Conservation (phyloP, 1,140 invertebrate species). For the Odontomachus brunneus region DNA sequence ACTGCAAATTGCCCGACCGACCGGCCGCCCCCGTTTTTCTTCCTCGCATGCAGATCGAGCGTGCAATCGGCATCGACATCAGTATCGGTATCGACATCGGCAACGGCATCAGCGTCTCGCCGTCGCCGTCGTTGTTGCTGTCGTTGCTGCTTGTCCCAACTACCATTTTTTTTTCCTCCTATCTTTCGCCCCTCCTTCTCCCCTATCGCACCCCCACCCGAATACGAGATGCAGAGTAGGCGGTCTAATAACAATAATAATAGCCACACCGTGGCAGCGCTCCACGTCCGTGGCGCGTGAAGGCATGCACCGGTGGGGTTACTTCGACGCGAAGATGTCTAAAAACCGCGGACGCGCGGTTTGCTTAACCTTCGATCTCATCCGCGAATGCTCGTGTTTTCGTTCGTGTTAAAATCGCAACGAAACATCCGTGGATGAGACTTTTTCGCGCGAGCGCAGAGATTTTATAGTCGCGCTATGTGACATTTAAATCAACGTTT, state of each 20-base stretch:
- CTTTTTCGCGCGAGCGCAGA: too few relatives aligned
- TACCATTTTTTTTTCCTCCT: neutral
- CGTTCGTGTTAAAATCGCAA: neutral
- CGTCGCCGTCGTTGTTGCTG: too few relatives aligned
- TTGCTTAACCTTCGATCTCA: constrained; percentile 51
- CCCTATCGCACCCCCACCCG: neutral
- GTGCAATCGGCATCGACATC: constrained; percentile 18
- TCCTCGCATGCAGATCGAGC: constrained; percentile 52
- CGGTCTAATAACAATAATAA: constrained; percentile 50
- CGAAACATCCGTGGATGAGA: too few relatives aligned
- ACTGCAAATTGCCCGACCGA: constrained; percentile 64
- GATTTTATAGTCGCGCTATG: too few relatives aligned
- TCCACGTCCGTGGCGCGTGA: constrained; percentile 16
- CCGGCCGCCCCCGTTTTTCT: constrained; percentile 65
- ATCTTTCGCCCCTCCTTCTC: neutral
- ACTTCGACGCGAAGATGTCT: constrained; percentile 41
- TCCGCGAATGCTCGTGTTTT: constrained; percentile 19
- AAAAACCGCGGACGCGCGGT: constrained; percentile 38
- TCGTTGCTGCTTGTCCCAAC: too few relatives aligned
- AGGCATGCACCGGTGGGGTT: constrained; percentile 40
- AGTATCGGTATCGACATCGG: constrained; percentile 6
- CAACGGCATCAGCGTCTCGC: too few relatives aligned
- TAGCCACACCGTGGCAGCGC: neutral
- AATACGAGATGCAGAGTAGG: constrained; percentile 17
- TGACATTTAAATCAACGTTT: too few relatives aligned